These are phyloP conservation scores for Polylopha cassiicola DNA, from an alignment of 2,888 invertebrate genomes.

Conservation along the genomic window DNA sequence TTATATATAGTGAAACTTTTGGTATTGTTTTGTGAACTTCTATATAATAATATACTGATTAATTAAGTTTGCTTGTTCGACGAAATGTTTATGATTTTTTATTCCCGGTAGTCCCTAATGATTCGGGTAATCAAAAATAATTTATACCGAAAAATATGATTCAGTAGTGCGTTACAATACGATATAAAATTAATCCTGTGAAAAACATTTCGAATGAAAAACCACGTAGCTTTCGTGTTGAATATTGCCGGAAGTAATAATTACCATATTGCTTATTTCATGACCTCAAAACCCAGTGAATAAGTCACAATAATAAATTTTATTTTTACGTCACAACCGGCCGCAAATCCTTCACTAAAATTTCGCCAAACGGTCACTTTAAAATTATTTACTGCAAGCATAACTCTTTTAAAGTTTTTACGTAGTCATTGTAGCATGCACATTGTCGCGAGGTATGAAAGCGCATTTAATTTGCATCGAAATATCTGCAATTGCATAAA, in stretches of 20 bases:
- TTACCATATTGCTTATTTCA: conserved; percentile 6
- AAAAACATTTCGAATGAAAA: too few relatives aligned
- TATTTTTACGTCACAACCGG: conserved; percentile 29
- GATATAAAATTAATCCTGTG: too few relatives aligned
- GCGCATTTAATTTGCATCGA: conserved; percentile 37
- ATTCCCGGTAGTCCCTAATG: too few relatives aligned
- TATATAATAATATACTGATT: too few relatives aligned
- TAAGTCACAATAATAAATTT: conserved; percentile 16
- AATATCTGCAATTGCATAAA: conserved; percentile 32
- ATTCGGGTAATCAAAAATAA: too few relatives aligned
- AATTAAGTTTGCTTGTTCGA: too few relatives aligned
- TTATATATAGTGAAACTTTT: conserved; percentile 10
- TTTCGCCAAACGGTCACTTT: conserved; percentile 49
- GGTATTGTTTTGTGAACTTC: conserved; percentile 20
- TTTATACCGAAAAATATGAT: too few relatives aligned
- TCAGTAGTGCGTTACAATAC: too few relatives aligned
- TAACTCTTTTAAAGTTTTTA: conserved; percentile 49
- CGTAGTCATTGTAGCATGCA: conserved; percentile 50
- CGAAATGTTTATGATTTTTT: too few relatives aligned
- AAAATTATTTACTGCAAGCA: conserved; percentile 52
- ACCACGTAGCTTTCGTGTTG: too few relatives aligned
- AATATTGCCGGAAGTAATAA: conserved; percentile 4
- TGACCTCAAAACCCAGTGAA: conserved; percentile 12
- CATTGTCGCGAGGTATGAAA: conserved; percentile 37
- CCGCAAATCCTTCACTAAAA: conserved; percentile 44